phyloP scores from a whole-genome alignment of 2,797 vertebrate genomes.

The Propithecus deckenii region DNA sequence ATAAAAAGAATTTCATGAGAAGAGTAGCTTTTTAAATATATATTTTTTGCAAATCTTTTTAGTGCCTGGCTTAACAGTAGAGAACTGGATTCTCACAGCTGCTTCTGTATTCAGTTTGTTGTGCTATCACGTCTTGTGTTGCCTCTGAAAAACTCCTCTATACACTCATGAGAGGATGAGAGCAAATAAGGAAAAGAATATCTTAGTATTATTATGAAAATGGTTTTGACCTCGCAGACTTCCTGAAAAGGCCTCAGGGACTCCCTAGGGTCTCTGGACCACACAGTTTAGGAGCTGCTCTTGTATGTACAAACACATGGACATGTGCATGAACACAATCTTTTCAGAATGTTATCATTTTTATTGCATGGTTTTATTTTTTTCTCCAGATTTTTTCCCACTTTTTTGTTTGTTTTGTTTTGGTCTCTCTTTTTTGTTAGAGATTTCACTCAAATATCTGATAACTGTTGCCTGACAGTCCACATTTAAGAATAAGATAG shows the following conservation, averaged over 20 bases:
- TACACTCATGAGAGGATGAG: neutral
- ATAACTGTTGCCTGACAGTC: neutral
- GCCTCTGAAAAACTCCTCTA: neutral
- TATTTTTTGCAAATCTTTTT: neutral
- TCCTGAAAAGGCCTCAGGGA: neutral
- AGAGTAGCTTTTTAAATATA: neutral
- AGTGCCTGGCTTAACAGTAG: neutral
- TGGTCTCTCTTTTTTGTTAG: neutral
- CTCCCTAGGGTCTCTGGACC: neutral
- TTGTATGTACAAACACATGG: neutral
- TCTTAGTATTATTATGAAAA: slow-evolving; percentile 27
- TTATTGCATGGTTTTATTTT: neutral
- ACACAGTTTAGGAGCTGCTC: neutral
- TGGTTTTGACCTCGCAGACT: slow-evolving; percentile 19
- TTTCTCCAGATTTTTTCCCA: neutral
- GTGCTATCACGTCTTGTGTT: neutral
- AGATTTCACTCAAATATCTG: slow-evolving; percentile 1
- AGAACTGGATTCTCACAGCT: neutral
- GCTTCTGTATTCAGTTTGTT: neutral
- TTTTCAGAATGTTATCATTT: neutral
- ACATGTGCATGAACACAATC: fast-evolving
- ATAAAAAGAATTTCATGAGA: neutral
- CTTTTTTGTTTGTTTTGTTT: neutral
- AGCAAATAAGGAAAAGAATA: neutral
- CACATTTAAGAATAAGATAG: neutral